A percentile compares a stretch with the other conserved stretches of the same genome.
These are phyloP conservation scores for Hippopotamus amphibius DNA, from an alignment of 2,113 vertebrate species.

Conservation along the genomic window DNA sequence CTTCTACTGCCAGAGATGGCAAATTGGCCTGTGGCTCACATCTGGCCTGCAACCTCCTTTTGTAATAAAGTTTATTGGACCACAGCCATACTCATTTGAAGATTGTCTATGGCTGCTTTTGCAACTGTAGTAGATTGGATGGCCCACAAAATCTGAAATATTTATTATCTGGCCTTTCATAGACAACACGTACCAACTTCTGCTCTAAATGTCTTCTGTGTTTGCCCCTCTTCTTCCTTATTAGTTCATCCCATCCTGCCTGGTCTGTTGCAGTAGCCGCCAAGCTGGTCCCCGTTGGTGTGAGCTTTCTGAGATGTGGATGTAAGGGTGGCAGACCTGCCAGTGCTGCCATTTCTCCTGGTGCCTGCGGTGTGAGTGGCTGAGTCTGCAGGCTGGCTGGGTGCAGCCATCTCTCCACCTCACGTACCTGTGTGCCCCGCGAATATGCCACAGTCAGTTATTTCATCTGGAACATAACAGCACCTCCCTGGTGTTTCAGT, in stretches of 20 bases:
- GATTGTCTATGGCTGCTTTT: background rate
- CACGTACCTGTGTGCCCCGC: background rate
- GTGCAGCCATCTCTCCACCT: background rate
- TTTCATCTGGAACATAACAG: background rate
- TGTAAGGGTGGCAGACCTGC: background rate
- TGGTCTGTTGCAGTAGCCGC: background rate
- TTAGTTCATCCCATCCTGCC: background rate
- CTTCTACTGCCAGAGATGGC: background rate
- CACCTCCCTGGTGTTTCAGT: background rate
- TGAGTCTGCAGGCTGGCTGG: rapidly evolving
- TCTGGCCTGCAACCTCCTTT: constrained; percentile 31
- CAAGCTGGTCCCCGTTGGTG: background rate
- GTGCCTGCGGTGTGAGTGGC: background rate
- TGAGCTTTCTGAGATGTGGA: background rate
- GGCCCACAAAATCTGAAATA: background rate
- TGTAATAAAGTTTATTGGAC: constrained; percentile 3
- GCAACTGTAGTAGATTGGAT: background rate
- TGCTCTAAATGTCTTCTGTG: background rate
- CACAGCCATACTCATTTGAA: background rate
- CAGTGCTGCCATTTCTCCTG: background rate
- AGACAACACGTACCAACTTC: background rate
- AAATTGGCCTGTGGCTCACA: background rate
- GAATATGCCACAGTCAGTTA: background rate
- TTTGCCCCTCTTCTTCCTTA: background rate
- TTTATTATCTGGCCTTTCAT: background rate